These are phyloP conservation scores for Cryptotis parvus DNA, from an alignment of 2,113 vertebrate genomes.

Conservation along the genomic window DNA sequence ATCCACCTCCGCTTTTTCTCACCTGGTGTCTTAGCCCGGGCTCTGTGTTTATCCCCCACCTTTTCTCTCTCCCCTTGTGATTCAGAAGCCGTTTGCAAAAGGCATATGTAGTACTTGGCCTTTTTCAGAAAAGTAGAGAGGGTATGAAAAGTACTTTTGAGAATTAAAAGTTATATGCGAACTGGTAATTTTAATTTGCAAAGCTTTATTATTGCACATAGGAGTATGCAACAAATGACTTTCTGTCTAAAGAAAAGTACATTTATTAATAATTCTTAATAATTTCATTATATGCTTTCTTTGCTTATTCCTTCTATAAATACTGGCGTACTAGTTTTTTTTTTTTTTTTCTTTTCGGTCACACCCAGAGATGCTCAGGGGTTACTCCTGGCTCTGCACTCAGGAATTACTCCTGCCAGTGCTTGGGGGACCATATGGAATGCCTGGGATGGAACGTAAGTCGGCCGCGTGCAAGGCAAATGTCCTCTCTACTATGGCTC, in stretches of 20 bases:
- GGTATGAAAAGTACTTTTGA: slow-evolving; percentile 34
- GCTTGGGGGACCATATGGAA: too few species aligned
- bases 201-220: not conserved
- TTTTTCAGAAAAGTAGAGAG: slow-evolving; percentile 47
- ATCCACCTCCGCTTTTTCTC: too few species aligned
- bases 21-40: slow-evolving; percentile 43
- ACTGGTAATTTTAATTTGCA: slow-evolving; percentile 35
- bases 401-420: too few species aligned
- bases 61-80: not conserved
- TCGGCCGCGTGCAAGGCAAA: too few species aligned
- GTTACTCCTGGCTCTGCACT: too few species aligned
- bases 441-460: too few species aligned
- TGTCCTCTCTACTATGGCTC: too few species aligned
- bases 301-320: slow-evolving; percentile 38
- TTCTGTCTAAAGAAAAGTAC: not conserved
- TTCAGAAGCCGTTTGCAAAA: slow-evolving; percentile 33
- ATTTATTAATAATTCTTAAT: not conserved
- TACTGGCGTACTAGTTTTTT: too few species aligned
- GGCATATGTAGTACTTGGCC: not conserved
- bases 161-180: slow-evolving; percentile 43
- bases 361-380: too few species aligned
- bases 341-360: too few species aligned
- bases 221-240: too few species aligned
- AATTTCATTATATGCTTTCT: not conserved
- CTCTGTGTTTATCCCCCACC: not conserved